Conservation (phyloP, 2,888 invertebrate genomes). For the Neoscelio sp. region DNA sequence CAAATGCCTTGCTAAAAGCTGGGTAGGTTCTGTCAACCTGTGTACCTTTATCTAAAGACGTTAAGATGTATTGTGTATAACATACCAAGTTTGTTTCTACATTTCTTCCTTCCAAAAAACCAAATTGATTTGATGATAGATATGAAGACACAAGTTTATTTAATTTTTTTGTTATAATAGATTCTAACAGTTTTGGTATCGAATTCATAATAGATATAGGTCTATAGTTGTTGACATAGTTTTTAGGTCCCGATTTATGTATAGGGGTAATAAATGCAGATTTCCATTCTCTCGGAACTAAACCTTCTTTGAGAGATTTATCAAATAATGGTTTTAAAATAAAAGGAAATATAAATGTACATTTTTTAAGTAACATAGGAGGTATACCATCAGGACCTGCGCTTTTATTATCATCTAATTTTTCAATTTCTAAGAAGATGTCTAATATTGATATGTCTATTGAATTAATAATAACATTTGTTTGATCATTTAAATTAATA, state of each 20-base stretch:
- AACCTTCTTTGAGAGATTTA: background rate
- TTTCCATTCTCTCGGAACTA: background rate
- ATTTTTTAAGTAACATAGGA: background rate
- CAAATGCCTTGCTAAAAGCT: background rate
- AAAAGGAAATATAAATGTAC: background rate
- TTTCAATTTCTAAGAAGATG: background rate
- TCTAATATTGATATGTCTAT: background rate
- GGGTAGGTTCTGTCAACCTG: background rate
- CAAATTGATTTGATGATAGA: too few relatives aligned
- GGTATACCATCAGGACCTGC: conserved; percentile 8
- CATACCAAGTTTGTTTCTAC: too few relatives aligned
- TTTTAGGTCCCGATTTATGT: background rate
- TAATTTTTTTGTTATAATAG: too few relatives aligned
- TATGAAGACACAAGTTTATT: too few relatives aligned
- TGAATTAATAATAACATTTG: background rate
- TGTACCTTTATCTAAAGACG: too few relatives aligned
- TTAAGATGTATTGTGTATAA: too few relatives aligned
- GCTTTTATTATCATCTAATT: background rate
- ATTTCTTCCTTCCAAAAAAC: too few relatives aligned
- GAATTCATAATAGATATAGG: background rate
- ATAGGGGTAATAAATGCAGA: background rate
- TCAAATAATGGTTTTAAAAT: background rate
- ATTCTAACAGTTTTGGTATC: conserved; percentile 1
- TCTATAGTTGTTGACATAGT: background rate
- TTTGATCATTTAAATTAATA: background rate